Base-by-base conservation (phyloP, 2,113 vertebrate genomes). In the Nibea coibor region DNA sequence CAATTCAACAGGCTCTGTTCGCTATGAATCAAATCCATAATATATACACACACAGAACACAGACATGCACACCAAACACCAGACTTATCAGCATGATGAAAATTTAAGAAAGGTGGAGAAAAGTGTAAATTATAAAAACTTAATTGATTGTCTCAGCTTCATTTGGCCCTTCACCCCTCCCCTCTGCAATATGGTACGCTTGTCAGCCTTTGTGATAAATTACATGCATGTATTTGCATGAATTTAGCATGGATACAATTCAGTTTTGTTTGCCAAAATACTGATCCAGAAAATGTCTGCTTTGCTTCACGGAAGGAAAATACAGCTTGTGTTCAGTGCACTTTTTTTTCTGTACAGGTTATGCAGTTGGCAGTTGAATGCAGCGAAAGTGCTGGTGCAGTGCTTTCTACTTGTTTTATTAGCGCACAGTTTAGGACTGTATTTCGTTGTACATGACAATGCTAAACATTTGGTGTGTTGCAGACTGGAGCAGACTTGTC, bases 201-300 rank as follows among this genome's bases (percentile, higher is more conserved):
- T 98, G 97, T 97, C 97, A 98, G 96, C 94, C 94, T 95, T 90
- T 78, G 92, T 98, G 97, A 98, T 97, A 96, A 97, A 99, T 98
- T 96, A 97, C 96, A 88, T 96, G 95, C 94, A 96, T 97, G 92
- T 93, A 98, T 99, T 99, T 98, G 97, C 97, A 99, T 98, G 96
- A 96, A 96, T 98, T 98, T 97, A 96, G 94, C 96, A 96, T 95
- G 95, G 96, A 95, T 96, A 95, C 94, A 95, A 95, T 96, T 96
- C 95, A 95, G 95, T 95, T 96, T 96, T 96, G 96, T 97, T 97
- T 96, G 94, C 91, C 84, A 84, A 95, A 93, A 94, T 96, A 97
- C 96, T 93, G 95, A 96, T 94, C 92, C 91, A 94, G 87, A 91
- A 95, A 96, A 94, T 92, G 79, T 84, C 84, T 85, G 75, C 89